Conservation (phyloP, 1,140 invertebrate genomes). For the Drosophila auraria region DNA sequence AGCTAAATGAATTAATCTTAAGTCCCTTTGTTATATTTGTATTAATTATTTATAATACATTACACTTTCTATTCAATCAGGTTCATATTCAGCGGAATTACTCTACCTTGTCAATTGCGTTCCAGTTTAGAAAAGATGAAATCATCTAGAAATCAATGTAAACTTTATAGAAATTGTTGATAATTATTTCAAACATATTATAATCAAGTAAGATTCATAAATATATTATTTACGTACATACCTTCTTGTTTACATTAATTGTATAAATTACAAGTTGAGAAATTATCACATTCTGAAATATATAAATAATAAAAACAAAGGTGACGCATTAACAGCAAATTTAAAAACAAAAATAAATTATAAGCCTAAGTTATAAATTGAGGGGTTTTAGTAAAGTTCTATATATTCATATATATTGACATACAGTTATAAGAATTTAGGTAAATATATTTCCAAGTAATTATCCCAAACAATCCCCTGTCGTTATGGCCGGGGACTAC, state of each 20-base stretch:
- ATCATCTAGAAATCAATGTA: not conserved
- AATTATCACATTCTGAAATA: not conserved
- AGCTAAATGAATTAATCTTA: too few relatives aligned
- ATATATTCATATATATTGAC: too few relatives aligned
- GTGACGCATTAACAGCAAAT: not conserved
- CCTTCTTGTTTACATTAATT: not conserved
- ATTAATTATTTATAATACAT: not conserved
- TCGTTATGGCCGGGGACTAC: not conserved
- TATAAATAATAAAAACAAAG: not conserved
- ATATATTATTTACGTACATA: not conserved
- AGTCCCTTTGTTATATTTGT: too few relatives aligned
- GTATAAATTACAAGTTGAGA: not conserved
- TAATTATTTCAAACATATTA: not conserved
- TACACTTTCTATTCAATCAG: not conserved
- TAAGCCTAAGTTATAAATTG: too few relatives aligned
- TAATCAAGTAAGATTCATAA: not conserved
- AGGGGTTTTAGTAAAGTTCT: too few relatives aligned
- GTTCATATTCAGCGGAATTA: not conserved
- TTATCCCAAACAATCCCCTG: too few relatives aligned
- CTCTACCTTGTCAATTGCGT: not conserved
- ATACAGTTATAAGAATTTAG: too few relatives aligned
- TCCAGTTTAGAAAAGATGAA: not conserved
- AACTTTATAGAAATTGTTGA: not conserved
- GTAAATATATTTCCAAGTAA: too few relatives aligned
- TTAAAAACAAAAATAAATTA: not conserved